phyloP scores from a whole-genome alignment of 1,140 invertebrate species.

The Drosophila asahinai region DNA sequence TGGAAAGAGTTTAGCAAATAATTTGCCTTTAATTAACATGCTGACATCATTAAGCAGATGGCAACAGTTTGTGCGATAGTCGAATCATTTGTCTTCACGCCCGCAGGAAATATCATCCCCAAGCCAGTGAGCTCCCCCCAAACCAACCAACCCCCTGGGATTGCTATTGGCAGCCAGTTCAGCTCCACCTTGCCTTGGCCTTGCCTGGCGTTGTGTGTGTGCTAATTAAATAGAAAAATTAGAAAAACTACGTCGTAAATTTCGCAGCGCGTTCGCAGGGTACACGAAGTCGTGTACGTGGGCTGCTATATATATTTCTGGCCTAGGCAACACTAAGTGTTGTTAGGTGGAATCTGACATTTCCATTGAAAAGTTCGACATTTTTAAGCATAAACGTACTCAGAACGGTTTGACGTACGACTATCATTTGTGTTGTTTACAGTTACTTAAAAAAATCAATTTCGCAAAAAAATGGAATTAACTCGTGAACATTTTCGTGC shows the following conservation, averaged over 20 bases:
- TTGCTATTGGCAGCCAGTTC: conserved; percentile 22
- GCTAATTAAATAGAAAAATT: conserved; percentile 81
- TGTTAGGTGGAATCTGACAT: too few relatives aligned
- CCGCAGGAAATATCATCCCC: conserved; percentile 57
- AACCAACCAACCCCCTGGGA: not conserved
- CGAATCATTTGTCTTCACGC: conserved; percentile 66
- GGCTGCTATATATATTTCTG: too few relatives aligned
- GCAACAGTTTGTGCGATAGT: conserved; percentile 72
- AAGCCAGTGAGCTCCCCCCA: not conserved
- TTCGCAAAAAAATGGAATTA: too few relatives aligned
- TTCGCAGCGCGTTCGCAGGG: conserved; percentile 30
- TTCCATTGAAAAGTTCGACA: too few relatives aligned
- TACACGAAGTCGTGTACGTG: conserved; percentile 58
- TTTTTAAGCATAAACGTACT: too few relatives aligned
- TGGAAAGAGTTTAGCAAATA: conserved; percentile 68
- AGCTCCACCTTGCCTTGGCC: conserved; percentile 21
- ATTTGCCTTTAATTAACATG: conserved; percentile 80
- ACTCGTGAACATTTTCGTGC: too few relatives aligned
- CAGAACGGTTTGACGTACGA: too few relatives aligned
- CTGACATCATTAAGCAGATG: conserved; percentile 79
- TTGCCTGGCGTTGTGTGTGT: conserved; percentile 23
- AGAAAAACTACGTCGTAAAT: conserved; percentile 80
- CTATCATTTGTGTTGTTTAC: too few relatives aligned
- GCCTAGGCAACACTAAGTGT: too few relatives aligned
- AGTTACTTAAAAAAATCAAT: too few relatives aligned